Evolutionary conservation across 2,888 invertebrate species (phyloP), one percentile per base, ranked within the genome.

Genomic region (Caenorhabditis becei): DNA sequence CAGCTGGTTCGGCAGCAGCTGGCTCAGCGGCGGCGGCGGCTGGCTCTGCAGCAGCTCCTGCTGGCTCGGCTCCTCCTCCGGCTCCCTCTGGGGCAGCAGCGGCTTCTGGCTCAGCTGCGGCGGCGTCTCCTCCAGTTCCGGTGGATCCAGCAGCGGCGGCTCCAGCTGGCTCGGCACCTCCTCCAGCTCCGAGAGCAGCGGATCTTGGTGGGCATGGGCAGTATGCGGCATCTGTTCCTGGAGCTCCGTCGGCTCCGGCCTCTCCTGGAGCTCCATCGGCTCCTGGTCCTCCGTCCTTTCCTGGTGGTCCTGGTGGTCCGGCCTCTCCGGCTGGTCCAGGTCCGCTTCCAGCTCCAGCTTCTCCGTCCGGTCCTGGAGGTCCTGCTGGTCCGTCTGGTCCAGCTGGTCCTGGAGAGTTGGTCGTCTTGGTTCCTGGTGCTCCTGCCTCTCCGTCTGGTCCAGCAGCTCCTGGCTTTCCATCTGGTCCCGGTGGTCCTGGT

Each of bases 151-250:
- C 24, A 7, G 49, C 63, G 26, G 75, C 61, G 14, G 44, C 65
- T 65, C 71, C 66, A 26, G 70, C 78, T 54, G 71, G 71, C 23
- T 69, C 77, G 16, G 63, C 77, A 47, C 69, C 77, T 41, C 69
- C 77, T 51, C 69, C 72, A 14, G 74, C 74, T 69, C 80, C 72
- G 18, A 72, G 69, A 41, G 74, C 74, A 62, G 67, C 61, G 11
- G 77, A 77, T 61, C 83, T 69, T 53, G 83, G 83, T 66, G 83
- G 80, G 75, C 83, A 83, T 54, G 83, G 83, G 41, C 83, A 83
- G 69, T 83, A 83, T 47, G 83, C 83, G 28, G 83, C 83, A 49
- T 83, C 83, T 44, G 66, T 75, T 72, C 83, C 83, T 71, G 78
- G 78, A 14, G 78, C 65, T 59, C 78, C 78, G 59, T 78, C 78